Base-by-base conservation (phyloP, 92 coral and sea anemone species). In the Pocillopora meandrina region DNA sequence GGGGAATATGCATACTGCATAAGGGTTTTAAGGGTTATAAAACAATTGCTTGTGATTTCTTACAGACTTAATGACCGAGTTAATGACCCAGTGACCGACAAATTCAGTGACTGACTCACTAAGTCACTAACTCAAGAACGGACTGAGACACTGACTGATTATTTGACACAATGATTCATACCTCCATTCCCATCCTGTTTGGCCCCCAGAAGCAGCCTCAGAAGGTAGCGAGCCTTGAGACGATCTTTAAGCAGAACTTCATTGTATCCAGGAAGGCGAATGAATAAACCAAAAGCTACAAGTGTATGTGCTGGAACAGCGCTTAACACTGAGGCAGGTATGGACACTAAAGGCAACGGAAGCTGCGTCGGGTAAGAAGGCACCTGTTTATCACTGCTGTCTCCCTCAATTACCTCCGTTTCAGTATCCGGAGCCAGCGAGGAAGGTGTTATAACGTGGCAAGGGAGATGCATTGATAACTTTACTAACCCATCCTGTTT, bases 181-280 rank as follows among this genome's bases (percentile, higher is more conserved):
- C 99, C 99, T 90, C 99, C 99, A 65, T 96, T 92, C 19, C 98
- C 95, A 72, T 92, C 95, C 72, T 96, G 98, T 58, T 96, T 97
- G 56, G 98, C 93, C 2, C 99, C 99, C 67, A 96, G 93, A n/a
- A 96, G 89, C 85, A 96, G 78, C 74, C 99, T 92, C 75, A 96
- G 80, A 74, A 96, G 88, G 74, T 91, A 96, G 74, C 94, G 95
- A 36, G 99, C 99, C 47, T 86, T 92, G 69, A 89, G 90, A 57
- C 93, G 89, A 89, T 95, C 95, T 75, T 91, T 91, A 52, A 96
- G 88, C 74, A 96, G 86, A 75, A 92, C 94, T 62, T 89, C 86
- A 5, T 97, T 87, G 61, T 96, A 96, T 3, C 98, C 98, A 6
- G 98, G 99, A 55, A 96, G 98, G 75, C 97, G 93, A 71, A 96